Evolutionary conservation across 2,888 invertebrate genomes (phyloP), one percentile per base, ranked within the genome.

Genomic region (Taphrorychus bicolor): DNA sequence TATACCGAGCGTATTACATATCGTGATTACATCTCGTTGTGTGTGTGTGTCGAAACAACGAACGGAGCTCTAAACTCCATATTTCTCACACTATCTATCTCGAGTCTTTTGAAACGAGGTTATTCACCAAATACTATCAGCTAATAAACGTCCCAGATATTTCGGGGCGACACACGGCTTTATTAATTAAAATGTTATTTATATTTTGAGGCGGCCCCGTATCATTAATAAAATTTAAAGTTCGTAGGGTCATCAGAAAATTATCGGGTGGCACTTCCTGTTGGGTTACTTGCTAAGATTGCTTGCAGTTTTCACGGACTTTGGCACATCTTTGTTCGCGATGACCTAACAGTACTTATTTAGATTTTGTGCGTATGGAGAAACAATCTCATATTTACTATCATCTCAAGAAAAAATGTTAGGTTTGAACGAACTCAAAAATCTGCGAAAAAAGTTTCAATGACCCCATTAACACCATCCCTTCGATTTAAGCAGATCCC

Each of bases 181-280:
- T 19, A 19, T 56, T 56, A 56, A 56, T 56, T 58, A 58, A 45
- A 18, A 22, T n/a, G 11, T 16, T 59, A 49, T 59, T 59, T 59
- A 49, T 52, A 22, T 66, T 65, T 61, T 32, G 52, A 22, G 58
- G 21, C 66, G 42, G 49, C 54, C 66, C 48, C 23, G 54, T 60
- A 66, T 60, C 66, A 32, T 53, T 24, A 41, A 40, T 65, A 52
- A 59, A 51, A 58, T 52, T 32, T 42, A 16, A 56, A 66, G 66
- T 61, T 66, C 58, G 23, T 14, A 14, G 41, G 68, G 68, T 68
- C 63, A 63, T 63, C 68, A 53, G 40, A 41, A 54, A 62, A 42
- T 63, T 63, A 68, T 68, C 68, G 45, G 57, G 59, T 59, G 57
- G 41, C 59, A 63, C 59, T 68, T 68, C 68, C 68, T 68, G 68